phyloP scores from a whole-genome alignment of 2,113 vertebrate genomes.

The Dascyllus trimaculatus region DNA sequence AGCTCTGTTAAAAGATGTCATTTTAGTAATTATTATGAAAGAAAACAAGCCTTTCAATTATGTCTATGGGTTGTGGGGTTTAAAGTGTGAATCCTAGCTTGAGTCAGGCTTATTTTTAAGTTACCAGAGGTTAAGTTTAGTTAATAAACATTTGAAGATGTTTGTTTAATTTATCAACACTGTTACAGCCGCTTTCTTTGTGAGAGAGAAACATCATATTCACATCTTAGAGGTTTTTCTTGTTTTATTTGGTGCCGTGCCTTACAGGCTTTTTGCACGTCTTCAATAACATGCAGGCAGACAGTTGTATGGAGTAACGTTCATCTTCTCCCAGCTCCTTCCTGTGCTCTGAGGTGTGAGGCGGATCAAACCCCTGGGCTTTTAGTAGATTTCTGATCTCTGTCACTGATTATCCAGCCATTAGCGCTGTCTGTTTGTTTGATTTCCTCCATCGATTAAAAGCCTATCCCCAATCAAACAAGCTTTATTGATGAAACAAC shows the following conservation, averaged over 20 bases:
- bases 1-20: too few species aligned
- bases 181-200: too few species aligned
- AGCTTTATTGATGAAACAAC: constrained; percentile 73
- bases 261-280: too few species aligned
- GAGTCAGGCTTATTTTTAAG: background rate
- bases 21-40: too few species aligned
- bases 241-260: too few species aligned
- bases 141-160: too few species aligned
- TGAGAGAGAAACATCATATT: too few species aligned
- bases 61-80: too few species aligned
- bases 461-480: constrained; percentile 81
- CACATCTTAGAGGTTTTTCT: too few species aligned
- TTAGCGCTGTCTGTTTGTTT: constrained; percentile 78
- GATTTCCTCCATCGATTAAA: constrained; percentile 77
- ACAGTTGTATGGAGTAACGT: background rate
- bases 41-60: too few species aligned
- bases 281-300: too few species aligned
- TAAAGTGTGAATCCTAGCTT: background rate
- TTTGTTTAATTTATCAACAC: too few species aligned
- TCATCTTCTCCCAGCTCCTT: background rate
- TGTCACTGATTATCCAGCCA: constrained; percentile 77
- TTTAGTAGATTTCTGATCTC: constrained; percentile 63
- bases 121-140: background rate
- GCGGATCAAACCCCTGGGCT: constrained; percentile 47
- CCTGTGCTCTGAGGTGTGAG: constrained; percentile 10